Evolutionary conservation across 2,888 invertebrate genomes (phyloP).

Genomic region (Acronicta alni): DNA sequence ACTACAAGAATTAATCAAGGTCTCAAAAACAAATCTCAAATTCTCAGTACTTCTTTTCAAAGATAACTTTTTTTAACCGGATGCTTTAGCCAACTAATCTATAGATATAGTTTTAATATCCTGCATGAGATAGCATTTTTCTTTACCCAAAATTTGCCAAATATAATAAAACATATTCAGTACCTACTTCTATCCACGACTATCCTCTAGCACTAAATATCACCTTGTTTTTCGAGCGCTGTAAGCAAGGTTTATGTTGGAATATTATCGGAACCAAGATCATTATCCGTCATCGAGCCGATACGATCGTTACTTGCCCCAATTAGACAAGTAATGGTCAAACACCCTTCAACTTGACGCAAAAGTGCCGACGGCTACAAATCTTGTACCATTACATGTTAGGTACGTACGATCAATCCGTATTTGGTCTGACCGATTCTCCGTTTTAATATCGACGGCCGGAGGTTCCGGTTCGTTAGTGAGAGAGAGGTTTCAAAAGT

Average conservation of each 20-base stretch:
- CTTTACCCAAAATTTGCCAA: no score
- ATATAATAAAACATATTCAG: no score
- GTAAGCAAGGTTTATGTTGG: slow-evolving; percentile 14
- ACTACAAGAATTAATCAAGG: no score
- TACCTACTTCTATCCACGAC: no score
- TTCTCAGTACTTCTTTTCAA: no score
- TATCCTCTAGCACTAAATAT: no score
- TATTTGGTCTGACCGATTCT: slow-evolving; percentile 23
- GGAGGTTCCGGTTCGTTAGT: slow-evolving; percentile 26
- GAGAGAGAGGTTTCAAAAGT: slow-evolving; percentile 34
- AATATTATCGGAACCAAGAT: slow-evolving; percentile 25
- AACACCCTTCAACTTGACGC: slow-evolving; percentile 58
- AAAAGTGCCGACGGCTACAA: slow-evolving; percentile 47
- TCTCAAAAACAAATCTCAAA: no score
- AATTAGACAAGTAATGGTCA: slow-evolving; percentile 57
- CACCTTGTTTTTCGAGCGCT: slow-evolving; percentile 22
- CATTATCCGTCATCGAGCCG: slow-evolving; percentile 37
- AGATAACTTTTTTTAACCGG: no score
- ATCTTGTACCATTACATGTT: slow-evolving; percentile 22
- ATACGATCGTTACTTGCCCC: slow-evolving; percentile 58
- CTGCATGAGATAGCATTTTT: no score
- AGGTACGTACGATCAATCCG: slow-evolving; percentile 9
- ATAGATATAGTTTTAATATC: no score
- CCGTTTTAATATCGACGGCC: slow-evolving; percentile 29
- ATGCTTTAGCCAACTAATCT: no score